Conservation (phyloP, 2,797 vertebrate genomes). For the Onychomys torridus region DNA sequence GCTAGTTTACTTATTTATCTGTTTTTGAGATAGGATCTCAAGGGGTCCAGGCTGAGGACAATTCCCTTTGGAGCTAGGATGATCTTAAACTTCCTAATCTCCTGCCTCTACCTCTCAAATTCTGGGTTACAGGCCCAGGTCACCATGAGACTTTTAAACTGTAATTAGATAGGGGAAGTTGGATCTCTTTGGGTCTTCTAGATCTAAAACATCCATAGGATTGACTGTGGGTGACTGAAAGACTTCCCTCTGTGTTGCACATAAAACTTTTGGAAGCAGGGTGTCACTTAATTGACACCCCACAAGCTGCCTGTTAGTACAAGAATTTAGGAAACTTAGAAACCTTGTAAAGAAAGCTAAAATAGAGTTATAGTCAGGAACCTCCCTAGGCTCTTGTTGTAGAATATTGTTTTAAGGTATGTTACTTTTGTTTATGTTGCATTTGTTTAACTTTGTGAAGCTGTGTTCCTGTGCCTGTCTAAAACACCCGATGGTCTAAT, state of each 20-base stretch:
- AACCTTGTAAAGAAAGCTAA: constrained; percentile 1
- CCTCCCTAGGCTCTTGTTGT: neutral
- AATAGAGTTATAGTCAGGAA: neutral
- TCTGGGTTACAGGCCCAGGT: neutral
- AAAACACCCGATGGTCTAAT: too few relatives aligned
- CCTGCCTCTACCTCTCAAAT: neutral
- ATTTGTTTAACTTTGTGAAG: too few relatives aligned
- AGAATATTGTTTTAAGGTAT: too few relatives aligned
- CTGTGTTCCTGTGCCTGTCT: too few relatives aligned
- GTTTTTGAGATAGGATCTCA: neutral
- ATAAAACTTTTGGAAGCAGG: neutral
- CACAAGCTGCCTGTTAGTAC: neutral
- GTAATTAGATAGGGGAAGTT: neutral
- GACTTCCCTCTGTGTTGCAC: neutral
- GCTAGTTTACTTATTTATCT: neutral
- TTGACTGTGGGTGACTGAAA: neutral
- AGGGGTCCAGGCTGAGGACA: neutral
- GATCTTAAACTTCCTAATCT: neutral
- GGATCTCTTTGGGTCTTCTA: neutral
- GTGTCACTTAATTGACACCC: neutral
- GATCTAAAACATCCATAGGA: neutral
- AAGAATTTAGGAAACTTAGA: constrained; percentile 8
- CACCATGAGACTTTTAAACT: neutral
- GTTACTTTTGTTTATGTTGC: too few relatives aligned
- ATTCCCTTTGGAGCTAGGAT: neutral